A percentile compares a stretch with the other conserved stretches of the same genome.
Conservation (phyloP, 2,797 vertebrate genomes). For the Sphenopsis melanotis region DNA sequence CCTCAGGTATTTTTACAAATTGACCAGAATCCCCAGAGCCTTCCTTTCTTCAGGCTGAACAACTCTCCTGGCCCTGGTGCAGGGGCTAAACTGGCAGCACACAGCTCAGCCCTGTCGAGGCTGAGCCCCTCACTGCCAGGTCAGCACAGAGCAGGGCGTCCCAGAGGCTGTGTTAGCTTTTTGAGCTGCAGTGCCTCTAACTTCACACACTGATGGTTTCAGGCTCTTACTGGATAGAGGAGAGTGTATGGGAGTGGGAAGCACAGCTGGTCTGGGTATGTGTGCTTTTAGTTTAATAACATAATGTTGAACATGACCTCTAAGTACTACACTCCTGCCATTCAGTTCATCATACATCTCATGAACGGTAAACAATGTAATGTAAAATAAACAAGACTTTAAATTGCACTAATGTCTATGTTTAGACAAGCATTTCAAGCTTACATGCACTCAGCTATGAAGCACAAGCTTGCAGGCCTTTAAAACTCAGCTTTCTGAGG, state of each 20-base stretch:
- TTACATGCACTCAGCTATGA: not conserved
- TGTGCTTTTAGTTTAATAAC: not conserved
- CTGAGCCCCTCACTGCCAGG: not conserved
- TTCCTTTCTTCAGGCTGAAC: not conserved
- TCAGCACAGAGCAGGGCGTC: not conserved
- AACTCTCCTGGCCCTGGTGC: rapidly evolving
- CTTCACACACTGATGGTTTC: not conserved
- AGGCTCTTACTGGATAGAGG: not conserved
- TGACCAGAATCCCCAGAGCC: not conserved
- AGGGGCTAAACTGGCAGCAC: not conserved
- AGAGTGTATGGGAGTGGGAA: not conserved
- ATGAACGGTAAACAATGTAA: not conserved
- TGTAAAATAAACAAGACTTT: not conserved
- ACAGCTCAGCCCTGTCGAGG: rapidly evolving
- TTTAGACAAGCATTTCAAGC: not conserved
- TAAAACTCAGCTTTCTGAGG: not conserved
- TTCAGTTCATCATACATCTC: not conserved
- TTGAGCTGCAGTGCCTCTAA: not conserved
- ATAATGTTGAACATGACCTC: rapidly evolving
- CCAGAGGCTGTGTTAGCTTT: not conserved
- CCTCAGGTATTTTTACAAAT: not conserved
- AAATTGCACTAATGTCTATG: not conserved
- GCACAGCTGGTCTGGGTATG: not conserved
- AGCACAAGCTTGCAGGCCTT: not conserved
- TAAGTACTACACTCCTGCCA: not conserved